phyloP scores from a whole-genome alignment of 2,113 vertebrate genomes.

The Lepus americanus region DNA sequence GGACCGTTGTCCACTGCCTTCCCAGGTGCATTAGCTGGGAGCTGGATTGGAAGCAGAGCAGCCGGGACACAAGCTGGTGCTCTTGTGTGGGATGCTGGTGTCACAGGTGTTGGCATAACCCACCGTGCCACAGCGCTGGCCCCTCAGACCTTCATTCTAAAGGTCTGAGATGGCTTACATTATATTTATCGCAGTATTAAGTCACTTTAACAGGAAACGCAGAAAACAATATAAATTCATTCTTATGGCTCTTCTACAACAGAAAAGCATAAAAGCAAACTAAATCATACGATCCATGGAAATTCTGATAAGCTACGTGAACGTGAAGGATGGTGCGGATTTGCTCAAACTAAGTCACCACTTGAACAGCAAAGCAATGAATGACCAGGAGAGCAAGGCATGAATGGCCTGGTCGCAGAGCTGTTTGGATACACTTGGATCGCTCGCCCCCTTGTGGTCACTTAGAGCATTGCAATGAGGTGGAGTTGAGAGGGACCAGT shows the following conservation, averaged over 20 bases:
- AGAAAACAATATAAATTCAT: neutral
- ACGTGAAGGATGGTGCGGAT: neutral
- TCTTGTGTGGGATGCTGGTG: no score
- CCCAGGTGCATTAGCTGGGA: no score
- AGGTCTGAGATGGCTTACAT: no score
- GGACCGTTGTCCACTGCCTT: no score
- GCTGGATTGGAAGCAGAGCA: no score
- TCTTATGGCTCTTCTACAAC: neutral
- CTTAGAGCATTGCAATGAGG: neutral
- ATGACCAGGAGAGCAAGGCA: no score
- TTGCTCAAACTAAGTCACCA: neutral
- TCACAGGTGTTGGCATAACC: no score
- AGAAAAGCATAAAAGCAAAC: neutral
- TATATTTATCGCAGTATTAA: neutral
- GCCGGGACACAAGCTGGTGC: no score
- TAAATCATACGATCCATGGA: neutral
- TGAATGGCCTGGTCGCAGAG: no score
- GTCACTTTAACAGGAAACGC: neutral
- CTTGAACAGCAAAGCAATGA: neutral
- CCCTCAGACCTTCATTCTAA: no score
- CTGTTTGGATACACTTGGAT: neutral
- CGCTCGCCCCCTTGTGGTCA: conserved; percentile 5
- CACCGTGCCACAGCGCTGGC: no score
- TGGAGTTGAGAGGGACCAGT: neutral
- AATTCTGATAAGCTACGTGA: neutral